Base-by-base conservation (phyloP, 1,140 invertebrate species). In the Aphelinus atriplicis region DNA sequence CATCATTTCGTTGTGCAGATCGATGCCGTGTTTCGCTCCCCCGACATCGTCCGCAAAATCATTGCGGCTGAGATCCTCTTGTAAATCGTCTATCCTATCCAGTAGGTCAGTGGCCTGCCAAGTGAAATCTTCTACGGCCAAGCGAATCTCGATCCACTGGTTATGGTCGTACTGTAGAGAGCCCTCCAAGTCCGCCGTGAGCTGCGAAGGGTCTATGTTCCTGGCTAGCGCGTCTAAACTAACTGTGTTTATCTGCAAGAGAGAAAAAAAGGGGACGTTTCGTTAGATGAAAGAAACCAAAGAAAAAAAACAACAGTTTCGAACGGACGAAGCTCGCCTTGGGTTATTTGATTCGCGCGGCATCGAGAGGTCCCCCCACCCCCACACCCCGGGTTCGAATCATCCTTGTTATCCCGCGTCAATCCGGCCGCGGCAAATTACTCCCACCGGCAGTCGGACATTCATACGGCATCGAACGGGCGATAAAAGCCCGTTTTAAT, bases 101-200 rank as follows among this genome's bases (percentile, higher is more conserved):
- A 98, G 89, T 74, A 98, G 89, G 85, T 98, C 97, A 47, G 94
- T 93, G 2, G 96, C 94, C 89, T 97, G 96, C 95, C 96, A 98
- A 70, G 95, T 93, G 84, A 98, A 97, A 84, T 98, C 96, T 89
- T 99, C 97, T 74, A 98, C 91, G 67, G 95, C 95, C 85, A 98
- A 86, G 88, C 97, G 91, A 48, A 96, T 93, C 81, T 99, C 96
- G 78, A 98, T 96, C 97, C 97, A 99, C 82, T 96, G 95, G 78
- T 95, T 92, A 89, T 99, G 97, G 86, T 99, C 96, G 88, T 99
- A 99, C 79, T 93, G 92, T 77, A 98, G 90, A 7, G 94, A 95
- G 56, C 97, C 97, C 81, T 98, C 97, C 84, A 99, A 92, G 86
- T 99, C 97, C 7, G 91, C 88, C 0, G 97, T 98, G 68, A 99